Conservation (phyloP, 1,140 invertebrate genomes). For the Myzus persicae region DNA sequence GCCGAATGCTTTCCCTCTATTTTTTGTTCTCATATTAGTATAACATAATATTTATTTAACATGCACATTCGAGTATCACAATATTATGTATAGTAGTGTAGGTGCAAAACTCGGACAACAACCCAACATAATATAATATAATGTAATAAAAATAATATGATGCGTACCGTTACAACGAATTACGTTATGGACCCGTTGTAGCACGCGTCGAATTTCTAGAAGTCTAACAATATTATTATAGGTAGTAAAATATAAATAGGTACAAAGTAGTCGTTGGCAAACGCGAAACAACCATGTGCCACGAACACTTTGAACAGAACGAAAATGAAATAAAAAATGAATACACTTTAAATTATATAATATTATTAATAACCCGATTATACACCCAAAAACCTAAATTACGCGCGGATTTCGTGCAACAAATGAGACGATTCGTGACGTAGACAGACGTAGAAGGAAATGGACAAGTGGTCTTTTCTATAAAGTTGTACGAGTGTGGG, state of each 20-base stretch:
- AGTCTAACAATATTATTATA: slow-evolving; percentile 21
- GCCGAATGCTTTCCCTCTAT: background rate
- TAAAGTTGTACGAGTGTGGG: background rate
- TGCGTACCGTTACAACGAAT: background rate
- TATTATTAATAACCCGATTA: background rate
- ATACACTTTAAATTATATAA: background rate
- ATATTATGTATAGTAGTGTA: background rate
- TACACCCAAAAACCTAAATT: slow-evolving; percentile 15
- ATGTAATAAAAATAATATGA: background rate
- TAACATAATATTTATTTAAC: background rate
- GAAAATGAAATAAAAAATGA: background rate
- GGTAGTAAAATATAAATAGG: background rate
- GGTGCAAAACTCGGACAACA: background rate
- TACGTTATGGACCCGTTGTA: background rate
- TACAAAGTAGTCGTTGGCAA: background rate
- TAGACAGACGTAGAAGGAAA: slow-evolving; percentile 37
- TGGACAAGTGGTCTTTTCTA: slow-evolving; percentile 19
- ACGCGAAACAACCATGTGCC: background rate
- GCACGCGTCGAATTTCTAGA: background rate
- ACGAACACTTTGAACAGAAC: background rate
- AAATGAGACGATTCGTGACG: background rate
- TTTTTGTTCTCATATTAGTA: background rate
- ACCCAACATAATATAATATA: background rate
- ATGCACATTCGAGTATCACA: background rate
- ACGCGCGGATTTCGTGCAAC: slow-evolving; percentile 2